Evolutionary conservation across 1,140 invertebrate genomes (phyloP).

Genomic region (Copidosoma floridanum): DNA sequence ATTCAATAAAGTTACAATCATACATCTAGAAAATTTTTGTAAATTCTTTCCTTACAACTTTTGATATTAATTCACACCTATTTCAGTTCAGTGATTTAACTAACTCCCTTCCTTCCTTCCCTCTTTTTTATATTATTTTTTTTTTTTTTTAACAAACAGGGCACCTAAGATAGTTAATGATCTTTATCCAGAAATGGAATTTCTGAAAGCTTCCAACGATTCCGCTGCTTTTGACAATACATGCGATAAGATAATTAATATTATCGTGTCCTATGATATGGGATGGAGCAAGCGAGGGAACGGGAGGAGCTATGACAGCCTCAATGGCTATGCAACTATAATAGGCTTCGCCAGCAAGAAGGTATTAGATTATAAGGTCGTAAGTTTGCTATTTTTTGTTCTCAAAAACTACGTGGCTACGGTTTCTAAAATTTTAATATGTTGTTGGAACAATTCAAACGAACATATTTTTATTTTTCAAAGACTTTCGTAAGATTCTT

Average conservation of each 20-base stretch:
- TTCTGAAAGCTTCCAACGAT: background rate
- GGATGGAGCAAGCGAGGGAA: too few relatives aligned
- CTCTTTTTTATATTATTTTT: background rate
- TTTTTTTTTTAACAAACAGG: background rate
- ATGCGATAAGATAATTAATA: constrained; percentile 1
- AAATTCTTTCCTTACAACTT: background rate
- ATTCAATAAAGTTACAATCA: too few relatives aligned
- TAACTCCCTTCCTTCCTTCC: too few relatives aligned
- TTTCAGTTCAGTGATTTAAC: background rate
- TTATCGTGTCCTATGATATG: constrained; percentile 20
- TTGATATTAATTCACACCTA: background rate
- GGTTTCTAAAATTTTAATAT: too few relatives aligned
- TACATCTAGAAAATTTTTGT: background rate
- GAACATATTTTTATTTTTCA: too few relatives aligned
- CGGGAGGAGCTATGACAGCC: too few relatives aligned
- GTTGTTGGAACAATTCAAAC: too few relatives aligned
- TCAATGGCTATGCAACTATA: constrained; percentile 21
- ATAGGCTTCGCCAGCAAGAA: constrained; percentile 16
- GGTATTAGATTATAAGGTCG: constrained; percentile 24
- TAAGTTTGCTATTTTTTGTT: too few relatives aligned
- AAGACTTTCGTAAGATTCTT: too few relatives aligned
- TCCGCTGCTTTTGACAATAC: background rate
- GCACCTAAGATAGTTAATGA: background rate
- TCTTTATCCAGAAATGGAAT: background rate
- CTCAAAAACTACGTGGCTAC: too few relatives aligned